Evolutionary conservation across 2,888 invertebrate species (phyloP).

Genomic region (Allacma fusca): DNA sequence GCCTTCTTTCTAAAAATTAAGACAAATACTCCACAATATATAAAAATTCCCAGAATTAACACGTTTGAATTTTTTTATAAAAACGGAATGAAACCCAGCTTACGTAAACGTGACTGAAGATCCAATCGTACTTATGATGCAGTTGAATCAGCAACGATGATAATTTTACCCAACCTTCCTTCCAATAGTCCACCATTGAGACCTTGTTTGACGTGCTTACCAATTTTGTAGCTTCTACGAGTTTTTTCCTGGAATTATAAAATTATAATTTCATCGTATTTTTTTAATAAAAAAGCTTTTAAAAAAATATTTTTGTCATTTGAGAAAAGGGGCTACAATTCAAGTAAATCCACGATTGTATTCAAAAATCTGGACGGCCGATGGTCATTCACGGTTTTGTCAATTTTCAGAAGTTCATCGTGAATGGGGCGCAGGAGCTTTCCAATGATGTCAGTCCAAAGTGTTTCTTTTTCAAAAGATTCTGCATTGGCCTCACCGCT

Average conservation of each 20-base stretch:
- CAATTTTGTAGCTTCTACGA: conserved; percentile 23
- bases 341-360: conserved; percentile 32
- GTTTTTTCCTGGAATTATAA: conserved; percentile 12
- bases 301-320: neutral
- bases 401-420: conserved; percentile 30
- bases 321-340: too few relatives aligned
- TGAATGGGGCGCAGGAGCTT: conserved; percentile 36
- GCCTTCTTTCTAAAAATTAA: conserved; percentile 35
- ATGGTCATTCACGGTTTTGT: conserved; percentile 34
- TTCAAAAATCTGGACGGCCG: conserved; percentile 35
- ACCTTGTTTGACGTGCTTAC: conserved; percentile 14
- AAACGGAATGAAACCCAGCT: too few relatives aligned
- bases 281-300: neutral
- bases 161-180: conserved; percentile 47
- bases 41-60: too few relatives aligned
- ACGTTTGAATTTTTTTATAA: too few relatives aligned
- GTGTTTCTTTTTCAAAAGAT: neutral
- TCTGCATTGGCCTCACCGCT: conserved; percentile 1
- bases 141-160: conserved; percentile 38
- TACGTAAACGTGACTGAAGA: conserved; percentile 44
- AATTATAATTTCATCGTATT: conserved; percentile 5
- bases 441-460: conserved; percentile 35
- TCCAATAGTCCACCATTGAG: conserved; percentile 29
- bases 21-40: too few relatives aligned
- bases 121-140: conserved; percentile 43